These are phyloP conservation scores for Ursus arctos DNA, from an alignment of 2,113 vertebrate species.

Conservation along the genomic window DNA sequence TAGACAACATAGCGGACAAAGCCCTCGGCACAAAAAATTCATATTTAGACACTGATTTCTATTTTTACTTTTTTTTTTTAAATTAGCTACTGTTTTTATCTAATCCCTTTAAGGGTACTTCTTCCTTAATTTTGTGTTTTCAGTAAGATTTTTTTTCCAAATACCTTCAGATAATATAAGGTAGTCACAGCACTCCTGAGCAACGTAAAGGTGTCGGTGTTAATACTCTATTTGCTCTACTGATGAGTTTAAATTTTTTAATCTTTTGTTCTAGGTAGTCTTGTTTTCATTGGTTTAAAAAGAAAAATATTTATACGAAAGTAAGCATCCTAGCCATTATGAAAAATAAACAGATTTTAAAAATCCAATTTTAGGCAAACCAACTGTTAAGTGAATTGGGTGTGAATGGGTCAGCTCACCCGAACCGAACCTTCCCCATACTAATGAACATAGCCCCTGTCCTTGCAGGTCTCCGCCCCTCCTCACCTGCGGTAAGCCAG, in stretches of 20 bases:
- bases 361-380: not conserved
- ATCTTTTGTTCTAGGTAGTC: not conserved
- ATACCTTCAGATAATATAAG: not conserved
- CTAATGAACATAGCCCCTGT: not conserved
- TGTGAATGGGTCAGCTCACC: not conserved
- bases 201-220: no score
- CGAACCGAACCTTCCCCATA: not conserved
- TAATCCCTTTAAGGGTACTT: not conserved
- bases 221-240: not conserved
- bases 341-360: not conserved
- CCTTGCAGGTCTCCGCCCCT: not conserved
- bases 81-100: not conserved
- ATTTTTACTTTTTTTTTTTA: not conserved
- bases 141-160: not conserved
- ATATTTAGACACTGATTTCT: not conserved
- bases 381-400: not conserved
- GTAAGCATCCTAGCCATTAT: not conserved
- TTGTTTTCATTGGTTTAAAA: not conserved
- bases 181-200: no score
- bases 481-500: not conserved
- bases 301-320: not conserved
- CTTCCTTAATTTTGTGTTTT: not conserved
- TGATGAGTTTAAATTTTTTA: not conserved
- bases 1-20: not conserved
- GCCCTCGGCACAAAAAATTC: not conserved